phyloP scores from a whole-genome alignment of 2,797 vertebrate species.

The Manis pentadactyla region DNA sequence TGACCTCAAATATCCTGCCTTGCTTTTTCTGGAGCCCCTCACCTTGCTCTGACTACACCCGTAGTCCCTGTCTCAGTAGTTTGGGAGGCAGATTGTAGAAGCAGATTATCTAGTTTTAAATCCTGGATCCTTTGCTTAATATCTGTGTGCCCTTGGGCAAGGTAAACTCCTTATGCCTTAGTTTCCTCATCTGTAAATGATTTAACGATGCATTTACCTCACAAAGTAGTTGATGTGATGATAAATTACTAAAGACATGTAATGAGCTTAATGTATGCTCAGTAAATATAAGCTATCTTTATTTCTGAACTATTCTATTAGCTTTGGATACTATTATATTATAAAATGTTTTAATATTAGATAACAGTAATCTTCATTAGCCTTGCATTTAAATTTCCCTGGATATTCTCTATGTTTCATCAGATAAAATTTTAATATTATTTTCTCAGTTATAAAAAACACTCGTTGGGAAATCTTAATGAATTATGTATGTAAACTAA shows the following conservation, averaged over 20 bases:
- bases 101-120: not conserved
- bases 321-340: not conserved
- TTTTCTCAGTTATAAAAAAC: not conserved
- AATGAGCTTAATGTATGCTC: not conserved
- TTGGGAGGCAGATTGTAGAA: not conserved
- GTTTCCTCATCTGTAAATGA: slow-evolving; percentile 9
- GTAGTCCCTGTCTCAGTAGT: not conserved
- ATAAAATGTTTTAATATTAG: not conserved
- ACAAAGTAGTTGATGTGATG: not conserved
- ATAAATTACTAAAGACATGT: not conserved
- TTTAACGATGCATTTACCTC: not conserved
- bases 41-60: no score
- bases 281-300: not conserved
- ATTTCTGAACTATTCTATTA: not conserved
- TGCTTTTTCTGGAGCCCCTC: no score
- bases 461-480: not conserved
- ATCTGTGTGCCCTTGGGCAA: not conserved
- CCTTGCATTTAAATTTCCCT: not conserved
- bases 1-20: no score
- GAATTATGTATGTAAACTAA: not conserved
- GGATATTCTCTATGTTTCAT: not conserved
- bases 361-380: not conserved
- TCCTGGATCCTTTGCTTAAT: not conserved
- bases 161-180: not conserved
- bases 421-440: slow-evolving; percentile 1